Percentiles rank a stretch among this genome's conserved stretches.
Evolutionary conservation across 2,797 vertebrate genomes (phyloP).

Genomic region (Pseudomugil tenellus): DNA sequence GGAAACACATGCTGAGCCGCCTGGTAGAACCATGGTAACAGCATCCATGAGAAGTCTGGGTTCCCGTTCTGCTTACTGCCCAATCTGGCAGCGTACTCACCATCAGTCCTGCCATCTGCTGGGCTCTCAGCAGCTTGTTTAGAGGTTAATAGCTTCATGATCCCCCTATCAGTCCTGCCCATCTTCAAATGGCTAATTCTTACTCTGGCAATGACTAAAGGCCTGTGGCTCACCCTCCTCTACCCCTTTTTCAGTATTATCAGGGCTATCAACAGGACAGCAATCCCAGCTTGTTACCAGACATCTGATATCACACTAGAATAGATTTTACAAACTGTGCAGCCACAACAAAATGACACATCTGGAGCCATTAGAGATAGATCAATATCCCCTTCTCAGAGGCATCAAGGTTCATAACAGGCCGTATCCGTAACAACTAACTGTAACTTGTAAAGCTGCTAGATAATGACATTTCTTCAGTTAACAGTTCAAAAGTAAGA

Average conservation of each 20-base stretch:
- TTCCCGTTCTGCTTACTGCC: constrained; percentile 55
- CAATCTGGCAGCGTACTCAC: constrained; percentile 71
- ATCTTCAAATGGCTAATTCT: constrained; percentile 79
- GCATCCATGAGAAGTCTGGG: constrained; percentile 56
- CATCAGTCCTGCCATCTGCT: constrained; percentile 78
- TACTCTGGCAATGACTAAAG: constrained; percentile 73
- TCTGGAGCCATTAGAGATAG: constrained; percentile 59
- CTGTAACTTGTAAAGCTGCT: constrained; percentile 34
- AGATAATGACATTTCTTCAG: constrained; percentile 37
- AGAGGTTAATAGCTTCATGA: constrained; percentile 83
- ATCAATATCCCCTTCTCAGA: constrained; percentile 65
- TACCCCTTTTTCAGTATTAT: constrained; percentile 56
- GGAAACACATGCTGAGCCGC: constrained; percentile 50
- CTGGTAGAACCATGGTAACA: constrained; percentile 44
- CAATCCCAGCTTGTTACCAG: constrained; percentile 70
- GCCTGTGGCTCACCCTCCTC: constrained; percentile 56
- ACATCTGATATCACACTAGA: constrained; percentile 66
- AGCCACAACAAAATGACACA: constrained; percentile 69
- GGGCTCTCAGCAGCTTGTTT: constrained; percentile 79
- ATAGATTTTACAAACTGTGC: constrained; percentile 61
- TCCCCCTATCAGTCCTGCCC: constrained; percentile 77
- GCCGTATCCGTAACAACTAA: constrained; percentile 38
- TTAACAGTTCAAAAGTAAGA: constrained; percentile 21
- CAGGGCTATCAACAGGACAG: constrained; percentile 68
- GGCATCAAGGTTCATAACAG: constrained; percentile 35